Conservation (phyloP, 2,797 vertebrate genomes). For the Falco peregrinus region DNA sequence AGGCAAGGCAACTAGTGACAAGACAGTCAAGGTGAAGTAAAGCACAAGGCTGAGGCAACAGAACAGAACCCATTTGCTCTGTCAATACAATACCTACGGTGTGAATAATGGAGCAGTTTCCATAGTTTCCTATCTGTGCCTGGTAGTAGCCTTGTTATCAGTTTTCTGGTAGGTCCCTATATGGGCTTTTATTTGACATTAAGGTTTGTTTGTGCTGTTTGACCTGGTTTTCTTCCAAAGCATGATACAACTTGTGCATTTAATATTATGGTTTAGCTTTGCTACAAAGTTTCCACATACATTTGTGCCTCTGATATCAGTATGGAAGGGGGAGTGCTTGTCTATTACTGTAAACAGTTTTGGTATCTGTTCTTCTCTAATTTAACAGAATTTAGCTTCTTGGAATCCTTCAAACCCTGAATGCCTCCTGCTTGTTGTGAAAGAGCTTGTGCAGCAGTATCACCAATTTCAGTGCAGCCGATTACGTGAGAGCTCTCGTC, state of each 20-base stretch:
- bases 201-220: background rate
- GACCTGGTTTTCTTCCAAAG: background rate
- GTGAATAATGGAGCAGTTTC: background rate
- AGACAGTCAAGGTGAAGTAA: background rate
- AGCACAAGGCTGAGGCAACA: background rate
- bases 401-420: conserved; percentile 93
- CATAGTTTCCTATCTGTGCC: background rate
- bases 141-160: background rate
- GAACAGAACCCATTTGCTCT: background rate
- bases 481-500: conserved; percentile 92
- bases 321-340: background rate
- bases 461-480: conserved; percentile 95
- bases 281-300: background rate
- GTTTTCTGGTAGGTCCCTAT: background rate
- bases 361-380: background rate
- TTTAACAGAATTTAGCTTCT: conserved; percentile 87
- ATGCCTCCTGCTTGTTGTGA: conserved; percentile 93
- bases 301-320: background rate
- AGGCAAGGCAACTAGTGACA: background rate
- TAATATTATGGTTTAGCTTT: background rate
- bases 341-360: background rate
- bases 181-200: background rate
- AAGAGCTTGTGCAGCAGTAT: conserved; percentile 97
- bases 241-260: background rate
- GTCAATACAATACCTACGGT: background rate